These are phyloP conservation scores for Alosa alosa DNA, from an alignment of 2,113 vertebrate genomes.

Conservation along the genomic window DNA sequence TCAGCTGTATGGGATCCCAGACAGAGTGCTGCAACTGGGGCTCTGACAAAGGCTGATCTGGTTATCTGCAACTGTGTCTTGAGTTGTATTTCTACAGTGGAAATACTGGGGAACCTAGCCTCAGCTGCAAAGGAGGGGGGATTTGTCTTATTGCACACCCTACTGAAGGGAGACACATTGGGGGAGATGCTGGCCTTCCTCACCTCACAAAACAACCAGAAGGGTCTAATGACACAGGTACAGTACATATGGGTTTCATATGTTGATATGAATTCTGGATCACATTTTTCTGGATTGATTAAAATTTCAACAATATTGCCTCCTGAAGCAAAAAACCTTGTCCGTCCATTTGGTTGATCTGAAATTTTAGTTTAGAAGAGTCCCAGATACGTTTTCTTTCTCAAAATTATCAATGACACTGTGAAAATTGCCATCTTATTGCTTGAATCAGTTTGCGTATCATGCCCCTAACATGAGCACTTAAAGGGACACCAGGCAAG, in stretches of 20 bases:
- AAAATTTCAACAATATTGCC: too few species aligned
- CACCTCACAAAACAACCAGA: conserved; percentile 62
- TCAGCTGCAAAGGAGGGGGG: conserved; percentile 80
- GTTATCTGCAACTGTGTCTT: conserved; percentile 79
- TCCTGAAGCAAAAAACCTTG: too few species aligned
- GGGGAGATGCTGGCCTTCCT: conserved; percentile 83
- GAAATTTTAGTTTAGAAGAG: too few species aligned
- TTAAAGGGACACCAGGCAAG: too few species aligned
- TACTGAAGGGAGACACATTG: conserved; percentile 80
- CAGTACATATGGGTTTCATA: background rate
- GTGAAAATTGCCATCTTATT: too few species aligned
- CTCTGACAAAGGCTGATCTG: conserved; percentile 72
- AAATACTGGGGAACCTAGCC: conserved; percentile 75
- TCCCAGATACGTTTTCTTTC: too few species aligned
- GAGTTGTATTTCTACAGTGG: conserved; percentile 47
- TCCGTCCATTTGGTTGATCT: too few species aligned
- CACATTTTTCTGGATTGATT: too few species aligned
- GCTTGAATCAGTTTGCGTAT: too few species aligned
- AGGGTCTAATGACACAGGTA: conserved; percentile 82
- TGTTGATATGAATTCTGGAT: too few species aligned
- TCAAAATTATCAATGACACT: too few species aligned
- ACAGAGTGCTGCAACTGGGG: conserved; percentile 60
- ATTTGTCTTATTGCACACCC: conserved; percentile 85
- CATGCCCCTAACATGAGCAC: too few species aligned
- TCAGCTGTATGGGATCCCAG: conserved; percentile 81